Evolutionary conservation across 2,888 invertebrate species (phyloP).

Genomic region (Exephanes ischioxanthus): DNA sequence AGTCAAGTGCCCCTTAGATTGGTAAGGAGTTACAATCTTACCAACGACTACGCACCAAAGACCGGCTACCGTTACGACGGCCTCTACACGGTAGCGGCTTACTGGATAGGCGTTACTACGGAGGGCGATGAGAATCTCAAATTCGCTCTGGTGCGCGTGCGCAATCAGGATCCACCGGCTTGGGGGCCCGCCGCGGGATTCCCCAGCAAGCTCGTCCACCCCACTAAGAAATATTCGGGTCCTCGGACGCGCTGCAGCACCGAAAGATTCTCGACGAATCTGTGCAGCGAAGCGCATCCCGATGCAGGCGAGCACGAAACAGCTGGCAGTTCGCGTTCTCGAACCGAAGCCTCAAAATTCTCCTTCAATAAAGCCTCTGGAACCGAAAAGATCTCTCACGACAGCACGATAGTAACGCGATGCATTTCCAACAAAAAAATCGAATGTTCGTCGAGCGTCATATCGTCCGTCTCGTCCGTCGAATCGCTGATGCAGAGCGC

Average conservation of each 20-base stretch:
- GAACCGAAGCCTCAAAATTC: slow-evolving; percentile 14
- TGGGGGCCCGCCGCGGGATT: slow-evolving; percentile 68
- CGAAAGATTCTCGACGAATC: slow-evolving; percentile 32
- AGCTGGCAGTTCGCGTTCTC: background rate
- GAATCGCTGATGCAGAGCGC: slow-evolving; percentile 39
- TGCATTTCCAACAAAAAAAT: slow-evolving; percentile 73
- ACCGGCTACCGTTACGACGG: slow-evolving; percentile 83
- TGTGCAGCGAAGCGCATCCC: slow-evolving; percentile 4
- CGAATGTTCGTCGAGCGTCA: slow-evolving; percentile 50
- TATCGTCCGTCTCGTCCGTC: slow-evolving; percentile 32
- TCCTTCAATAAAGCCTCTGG: slow-evolving; percentile 27
- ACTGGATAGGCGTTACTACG: slow-evolving; percentile 78
- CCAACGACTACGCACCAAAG: slow-evolving; percentile 80
- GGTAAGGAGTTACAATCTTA: slow-evolving; percentile 79
- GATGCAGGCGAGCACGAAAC: background rate
- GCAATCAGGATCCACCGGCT: slow-evolving; percentile 74
- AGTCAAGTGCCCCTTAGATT: slow-evolving; percentile 80
- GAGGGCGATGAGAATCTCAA: slow-evolving; percentile 76
- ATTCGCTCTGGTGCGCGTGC: slow-evolving; percentile 77
- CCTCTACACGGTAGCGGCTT: slow-evolving; percentile 77
- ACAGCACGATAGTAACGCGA: slow-evolving; percentile 74
- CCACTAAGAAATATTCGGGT: slow-evolving; percentile 12
- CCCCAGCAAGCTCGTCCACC: background rate
- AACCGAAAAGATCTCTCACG: slow-evolving; percentile 60
- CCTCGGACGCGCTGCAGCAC: slow-evolving; percentile 11